Conservation (phyloP, 2,797 vertebrate species). For the Enteromius treurensis region DNA sequence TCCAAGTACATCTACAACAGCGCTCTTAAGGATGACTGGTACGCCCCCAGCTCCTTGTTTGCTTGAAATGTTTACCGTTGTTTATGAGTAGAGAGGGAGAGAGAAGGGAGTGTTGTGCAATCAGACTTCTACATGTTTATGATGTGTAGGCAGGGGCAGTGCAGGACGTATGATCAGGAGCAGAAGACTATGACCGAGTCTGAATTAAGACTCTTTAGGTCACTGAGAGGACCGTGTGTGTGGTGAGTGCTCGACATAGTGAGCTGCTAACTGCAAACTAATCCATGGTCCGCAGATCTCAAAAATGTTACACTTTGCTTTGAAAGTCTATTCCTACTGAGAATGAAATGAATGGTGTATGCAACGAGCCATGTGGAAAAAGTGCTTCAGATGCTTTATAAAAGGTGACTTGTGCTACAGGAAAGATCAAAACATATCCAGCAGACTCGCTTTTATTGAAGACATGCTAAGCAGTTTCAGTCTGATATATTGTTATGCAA, state of each 20-base stretch:
- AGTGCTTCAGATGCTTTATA: neutral
- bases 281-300: neutral
- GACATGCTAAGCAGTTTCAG: no score
- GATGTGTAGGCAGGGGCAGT: conserved; percentile 39
- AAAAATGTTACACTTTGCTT: neutral
- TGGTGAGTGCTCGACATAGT: conserved; percentile 17
- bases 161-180: conserved; percentile 29
- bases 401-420: no score
- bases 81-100: neutral
- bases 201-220: neutral
- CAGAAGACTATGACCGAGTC: neutral
- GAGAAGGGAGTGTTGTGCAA: neutral
- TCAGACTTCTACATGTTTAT: neutral
- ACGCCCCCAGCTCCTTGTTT: neutral
- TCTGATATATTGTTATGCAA: no score
- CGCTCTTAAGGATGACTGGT: conserved; percentile 79
- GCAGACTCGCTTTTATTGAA: neutral
- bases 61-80: neutral
- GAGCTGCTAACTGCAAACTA: neutral
- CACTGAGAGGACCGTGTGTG: conserved; percentile 12
- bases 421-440: neutral
- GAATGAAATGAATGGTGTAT: neutral
- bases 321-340: neutral
- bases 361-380: neutral
- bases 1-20: conserved; percentile 81